Evolutionary conservation across 2,888 invertebrate genomes (phyloP).

Genomic region (Clostera curtula): DNA sequence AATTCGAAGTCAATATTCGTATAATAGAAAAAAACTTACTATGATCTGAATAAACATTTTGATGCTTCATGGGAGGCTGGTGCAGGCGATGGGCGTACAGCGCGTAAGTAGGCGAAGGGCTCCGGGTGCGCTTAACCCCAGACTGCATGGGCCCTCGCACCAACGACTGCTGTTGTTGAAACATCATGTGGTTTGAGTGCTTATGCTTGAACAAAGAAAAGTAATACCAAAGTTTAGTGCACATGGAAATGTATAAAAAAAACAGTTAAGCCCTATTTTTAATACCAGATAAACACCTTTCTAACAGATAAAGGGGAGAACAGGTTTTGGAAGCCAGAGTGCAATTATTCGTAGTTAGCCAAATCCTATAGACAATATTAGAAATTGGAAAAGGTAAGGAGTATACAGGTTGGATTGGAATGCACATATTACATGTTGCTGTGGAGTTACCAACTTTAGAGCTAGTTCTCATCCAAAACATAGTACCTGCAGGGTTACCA

Average conservation of each 20-base stretch:
- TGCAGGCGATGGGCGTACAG: slow-evolving; percentile 57
- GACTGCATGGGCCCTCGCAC: slow-evolving; percentile 58
- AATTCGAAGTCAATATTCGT: slow-evolving; percentile 2
- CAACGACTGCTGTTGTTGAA: slow-evolving; percentile 49
- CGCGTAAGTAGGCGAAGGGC: slow-evolving; percentile 74
- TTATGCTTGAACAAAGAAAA: slow-evolving; percentile 30
- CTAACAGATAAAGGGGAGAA: too few species aligned
- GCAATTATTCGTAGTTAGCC: too few species aligned
- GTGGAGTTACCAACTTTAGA: too few species aligned
- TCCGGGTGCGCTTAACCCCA: slow-evolving; percentile 71
- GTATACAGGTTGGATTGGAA: too few species aligned
- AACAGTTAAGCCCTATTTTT: neutral
- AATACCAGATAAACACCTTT: too few species aligned
- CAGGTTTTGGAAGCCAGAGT: too few species aligned
- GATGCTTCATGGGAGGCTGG: slow-evolving; percentile 63
- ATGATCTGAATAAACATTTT: slow-evolving; percentile 76
- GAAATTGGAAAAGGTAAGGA: too few species aligned
- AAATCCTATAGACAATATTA: too few species aligned
- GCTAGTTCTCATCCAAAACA: too few species aligned
- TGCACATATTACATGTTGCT: too few species aligned
- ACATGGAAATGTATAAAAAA: slow-evolving; percentile 20
- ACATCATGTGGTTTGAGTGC: slow-evolving; percentile 47
- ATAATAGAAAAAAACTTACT: slow-evolving; percentile 45
- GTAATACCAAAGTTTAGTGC: slow-evolving; percentile 22
- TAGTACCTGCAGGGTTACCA: too few species aligned